Evolutionary conservation across 1,140 invertebrate genomes (phyloP), one percentile per base, ranked within the genome.

Genomic region (Caerostris extrusa): DNA sequence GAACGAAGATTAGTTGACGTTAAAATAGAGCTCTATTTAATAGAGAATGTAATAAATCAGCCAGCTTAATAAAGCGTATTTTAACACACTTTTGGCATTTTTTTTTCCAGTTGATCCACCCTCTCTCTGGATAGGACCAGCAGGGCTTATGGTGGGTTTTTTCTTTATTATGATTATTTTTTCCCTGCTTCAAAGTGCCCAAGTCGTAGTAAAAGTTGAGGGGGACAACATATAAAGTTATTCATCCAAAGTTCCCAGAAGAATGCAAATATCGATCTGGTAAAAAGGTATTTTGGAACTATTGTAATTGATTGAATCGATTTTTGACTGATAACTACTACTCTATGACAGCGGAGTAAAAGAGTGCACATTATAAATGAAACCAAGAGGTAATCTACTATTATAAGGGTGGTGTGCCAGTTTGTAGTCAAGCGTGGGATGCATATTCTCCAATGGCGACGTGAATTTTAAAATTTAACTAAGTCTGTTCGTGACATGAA

Each of bases 11-110:
- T 92, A 69, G 57, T 92, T 58, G 81, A 92, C 77, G 90, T 92
- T 92, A 92, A 92, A 92, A 92, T 92, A 92, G 90, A 85, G 81
- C 90, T 69, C 81, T 57, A 92, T 92, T 92, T 92, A 92, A 92
- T 92, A 92, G 90, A 83, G 90, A 85, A 58, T n/a, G 58, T 58
- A 85, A 92, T 92, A 92, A 92, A 92, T 92, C 90, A 92, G 90
- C 90, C 61, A 85, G 67, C 90, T 61, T 92, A 85, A 92, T 92
- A 92, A 92, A 92, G 90, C 77, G 90, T 56, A 92, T 92, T 92
- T 92, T 83, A 92, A 92, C 90, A 92, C 82, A 69, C 81, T 85
- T 92, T 58, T 92, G 90, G 90, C 90, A 92, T 92, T 92, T 92
- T 85, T 92, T 92, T 92, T 85, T 92, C 90, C 90, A 92, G 82